These are phyloP conservation scores for Eufriesea mexicana DNA, from an alignment of 1,140 invertebrate species.

Conservation along the genomic window DNA sequence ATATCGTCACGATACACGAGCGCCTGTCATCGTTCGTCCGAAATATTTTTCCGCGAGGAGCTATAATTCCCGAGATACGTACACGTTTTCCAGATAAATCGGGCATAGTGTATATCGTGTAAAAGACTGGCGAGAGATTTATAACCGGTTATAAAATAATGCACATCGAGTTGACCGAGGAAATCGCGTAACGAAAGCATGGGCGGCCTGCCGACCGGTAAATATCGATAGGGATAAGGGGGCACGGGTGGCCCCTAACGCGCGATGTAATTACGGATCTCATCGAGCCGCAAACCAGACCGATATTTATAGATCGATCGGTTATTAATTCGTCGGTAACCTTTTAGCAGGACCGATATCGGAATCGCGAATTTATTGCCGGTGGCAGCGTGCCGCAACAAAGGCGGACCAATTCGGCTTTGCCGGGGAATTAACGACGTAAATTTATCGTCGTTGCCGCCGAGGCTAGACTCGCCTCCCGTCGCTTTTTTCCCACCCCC, in stretches of 20 bases:
- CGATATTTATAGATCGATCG: slow-evolving; percentile 4
- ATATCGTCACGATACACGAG: too few species aligned
- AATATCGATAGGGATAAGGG: slow-evolving; percentile 27
- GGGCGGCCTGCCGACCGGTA: not conserved
- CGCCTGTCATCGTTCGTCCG: too few species aligned
- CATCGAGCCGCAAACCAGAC: not conserved
- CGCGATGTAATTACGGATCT: slow-evolving; percentile 34
- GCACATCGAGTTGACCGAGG: too few species aligned
- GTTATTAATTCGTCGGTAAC: slow-evolving; percentile 53
- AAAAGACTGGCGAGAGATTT: too few species aligned
- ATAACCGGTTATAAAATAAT: too few species aligned
- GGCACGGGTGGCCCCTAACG: not conserved
- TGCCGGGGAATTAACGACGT: slow-evolving; percentile 47
- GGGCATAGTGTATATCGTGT: too few species aligned
- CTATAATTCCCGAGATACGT: too few species aligned
- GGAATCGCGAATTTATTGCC: slow-evolving; percentile 52
- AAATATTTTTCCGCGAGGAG: too few species aligned
- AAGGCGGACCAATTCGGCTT: slow-evolving; percentile 40
- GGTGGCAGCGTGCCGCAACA: not conserved
- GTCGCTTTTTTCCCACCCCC: not conserved
- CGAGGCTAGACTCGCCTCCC: not conserved
- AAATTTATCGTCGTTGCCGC: slow-evolving; percentile 38
- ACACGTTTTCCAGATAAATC: too few species aligned
- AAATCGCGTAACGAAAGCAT: not conserved
- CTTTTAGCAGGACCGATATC: slow-evolving; percentile 40